A percentile compares a stretch with the other conserved stretches of the same genome.
Conservation (phyloP, 1,140 invertebrate genomes). For the Halesus radiatus region DNA sequence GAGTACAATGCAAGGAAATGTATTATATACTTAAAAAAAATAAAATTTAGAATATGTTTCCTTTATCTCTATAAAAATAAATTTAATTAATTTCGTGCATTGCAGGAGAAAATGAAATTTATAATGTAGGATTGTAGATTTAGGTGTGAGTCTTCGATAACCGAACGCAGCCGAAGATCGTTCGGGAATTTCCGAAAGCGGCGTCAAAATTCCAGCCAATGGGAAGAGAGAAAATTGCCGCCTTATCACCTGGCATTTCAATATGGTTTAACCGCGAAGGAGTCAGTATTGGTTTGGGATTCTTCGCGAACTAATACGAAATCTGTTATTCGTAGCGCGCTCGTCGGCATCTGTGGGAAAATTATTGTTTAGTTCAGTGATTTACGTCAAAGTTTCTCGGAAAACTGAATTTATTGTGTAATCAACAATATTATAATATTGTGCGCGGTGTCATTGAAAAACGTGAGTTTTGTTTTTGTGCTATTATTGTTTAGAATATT, state of each 20-base stretch:
- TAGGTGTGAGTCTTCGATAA: not conserved
- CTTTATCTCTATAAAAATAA: no score
- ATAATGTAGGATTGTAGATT: not conserved
- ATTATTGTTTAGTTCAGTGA: constrained; percentile 8
- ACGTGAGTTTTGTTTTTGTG: constrained; percentile 8
- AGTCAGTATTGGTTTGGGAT: constrained; percentile 5
- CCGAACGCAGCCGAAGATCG: constrained; percentile 1
- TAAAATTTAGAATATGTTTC: no score
- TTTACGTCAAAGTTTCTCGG: not conserved
- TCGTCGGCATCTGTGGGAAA: not conserved
- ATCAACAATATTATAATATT: not conserved
- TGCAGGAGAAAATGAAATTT: no score
- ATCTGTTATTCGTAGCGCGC: not conserved
- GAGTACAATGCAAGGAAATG: no score
- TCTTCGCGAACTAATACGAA: no score
- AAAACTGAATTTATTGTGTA: not conserved
- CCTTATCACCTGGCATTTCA: constrained; percentile 20
- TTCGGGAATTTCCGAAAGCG: constrained; percentile 3
- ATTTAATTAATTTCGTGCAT: no score
- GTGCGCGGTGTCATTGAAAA: not conserved
- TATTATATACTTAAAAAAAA: no score
- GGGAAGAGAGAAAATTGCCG: not conserved
- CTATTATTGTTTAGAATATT: no score
- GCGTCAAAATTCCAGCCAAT: not conserved
- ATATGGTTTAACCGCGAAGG: not conserved